A percentile compares a stretch with the other conserved stretches of the same genome.
Conservation (phyloP, 2,113 vertebrate genomes). For the Chloropsis cyanopogon region DNA sequence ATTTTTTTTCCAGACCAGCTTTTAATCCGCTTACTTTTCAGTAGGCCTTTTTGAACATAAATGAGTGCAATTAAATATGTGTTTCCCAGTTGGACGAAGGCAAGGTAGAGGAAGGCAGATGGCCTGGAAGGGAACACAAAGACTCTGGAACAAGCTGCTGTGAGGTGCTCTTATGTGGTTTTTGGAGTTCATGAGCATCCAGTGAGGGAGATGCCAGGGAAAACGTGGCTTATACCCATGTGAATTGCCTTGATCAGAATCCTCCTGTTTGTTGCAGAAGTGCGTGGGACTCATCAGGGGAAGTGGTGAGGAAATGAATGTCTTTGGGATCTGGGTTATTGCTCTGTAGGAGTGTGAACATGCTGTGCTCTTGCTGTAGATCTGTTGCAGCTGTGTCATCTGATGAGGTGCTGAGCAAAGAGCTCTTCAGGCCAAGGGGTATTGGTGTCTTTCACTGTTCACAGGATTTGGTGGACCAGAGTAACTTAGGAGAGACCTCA, state of each 20-base stretch:
- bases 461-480: not conserved
- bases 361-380: not conserved
- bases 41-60: not conserved
- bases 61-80: slow-evolving; percentile 29
- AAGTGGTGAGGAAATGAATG: not conserved
- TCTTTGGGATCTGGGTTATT: not conserved
- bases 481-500: not conserved
- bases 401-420: not conserved
- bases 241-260: not conserved
- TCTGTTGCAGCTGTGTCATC: not conserved
- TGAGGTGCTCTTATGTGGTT: not conserved
- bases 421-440: not conserved
- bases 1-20: slow-evolving; percentile 3
- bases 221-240: not conserved
- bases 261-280: not conserved
- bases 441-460: not conserved
- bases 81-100: not conserved
- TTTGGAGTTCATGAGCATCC: not conserved
- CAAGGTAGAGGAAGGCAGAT: not conserved
- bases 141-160: not conserved
- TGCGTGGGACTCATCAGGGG: not conserved
- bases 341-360: not conserved
- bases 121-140: not conserved
- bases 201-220: not conserved
- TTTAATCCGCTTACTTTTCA: slow-evolving; percentile 55